These are phyloP conservation scores for Lepidocolaptes lacrymiger DNA, from an alignment of 2,797 vertebrate genomes.

Conservation along the genomic window DNA sequence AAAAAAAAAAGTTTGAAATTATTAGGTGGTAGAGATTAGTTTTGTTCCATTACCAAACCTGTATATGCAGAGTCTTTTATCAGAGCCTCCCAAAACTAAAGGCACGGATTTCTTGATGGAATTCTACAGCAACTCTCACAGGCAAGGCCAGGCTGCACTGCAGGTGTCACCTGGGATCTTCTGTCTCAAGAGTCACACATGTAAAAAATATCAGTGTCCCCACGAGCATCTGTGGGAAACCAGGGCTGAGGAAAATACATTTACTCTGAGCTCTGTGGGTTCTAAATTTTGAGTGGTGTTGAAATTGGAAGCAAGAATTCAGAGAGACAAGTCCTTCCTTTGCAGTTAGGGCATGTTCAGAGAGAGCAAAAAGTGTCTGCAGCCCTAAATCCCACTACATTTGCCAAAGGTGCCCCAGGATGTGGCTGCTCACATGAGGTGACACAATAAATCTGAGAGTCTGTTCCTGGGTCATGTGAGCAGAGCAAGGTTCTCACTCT, in stretches of 20 bases:
- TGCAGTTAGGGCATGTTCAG: background rate
- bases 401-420: background rate
- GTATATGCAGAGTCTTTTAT: background rate
- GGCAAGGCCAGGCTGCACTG: background rate
- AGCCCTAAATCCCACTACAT: background rate
- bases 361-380: background rate
- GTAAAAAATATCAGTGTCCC: background rate
- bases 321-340: background rate
- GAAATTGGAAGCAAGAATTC: background rate
- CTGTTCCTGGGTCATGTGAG: accelerated
- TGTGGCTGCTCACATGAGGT: background rate
- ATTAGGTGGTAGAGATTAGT: background rate
- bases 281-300: background rate
- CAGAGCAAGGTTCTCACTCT: background rate
- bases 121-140: background rate
- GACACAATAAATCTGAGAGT: background rate
- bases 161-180: background rate
- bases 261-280: background rate
- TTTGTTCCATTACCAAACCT: background rate
- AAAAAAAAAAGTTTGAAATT: background rate
- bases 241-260: background rate
- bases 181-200: background rate
- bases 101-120: background rate
- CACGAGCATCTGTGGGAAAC: background rate
- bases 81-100: background rate